Evolutionary conservation across 1,140 invertebrate species (phyloP), one percentile per base, ranked within the genome.

Genomic region (Bombus impatiens): DNA sequence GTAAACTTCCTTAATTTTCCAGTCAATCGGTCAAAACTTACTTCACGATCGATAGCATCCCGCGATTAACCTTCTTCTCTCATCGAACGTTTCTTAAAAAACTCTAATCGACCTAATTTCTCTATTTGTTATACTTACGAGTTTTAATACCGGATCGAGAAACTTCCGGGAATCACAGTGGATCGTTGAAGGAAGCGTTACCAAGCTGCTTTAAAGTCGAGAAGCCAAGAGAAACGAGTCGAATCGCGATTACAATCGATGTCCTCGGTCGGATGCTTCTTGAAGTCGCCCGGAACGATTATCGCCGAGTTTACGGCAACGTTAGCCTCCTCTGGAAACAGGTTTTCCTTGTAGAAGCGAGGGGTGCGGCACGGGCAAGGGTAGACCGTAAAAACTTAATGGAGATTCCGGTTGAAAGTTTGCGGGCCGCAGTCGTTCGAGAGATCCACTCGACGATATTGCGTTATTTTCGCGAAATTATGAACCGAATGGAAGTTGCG

Each of bases 191-290:
- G 78, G 2, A 28, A 28, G 2, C 32, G 57, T 59, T 32, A 28
- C 40, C n/a, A 15, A 28, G 28, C 32, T 32, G n/a, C 28, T 9
- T 47, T 42, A 47, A 65, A 42, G 18, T n/a, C 5, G n/a, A 78
- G 18, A 35, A 37, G 32, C 4, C 25, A 71, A 32, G 37, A 32
- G 13, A 5, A 2, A 40, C 25, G 40, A 62, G 18, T 25, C n/a
- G 80, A 18, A 12, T 4, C 37, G 65, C 65, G 76, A 84, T 84
- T 84, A 84, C 78, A 84, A 84, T 84, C 82, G 82, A 84, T 84
- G 37, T 75, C 62, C 32, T 44, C 2, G 25, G 18, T 76, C 42
- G 59, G 72, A 70, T 53, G 65, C 35, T n/a, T 25, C 62, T 3
- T n/a, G 44, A n/a, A 65, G 72, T 77, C 59, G 40, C 67, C 22